phyloP scores from a whole-genome alignment of 2,113 vertebrate genomes.

The Corythaeola cristata region DNA sequence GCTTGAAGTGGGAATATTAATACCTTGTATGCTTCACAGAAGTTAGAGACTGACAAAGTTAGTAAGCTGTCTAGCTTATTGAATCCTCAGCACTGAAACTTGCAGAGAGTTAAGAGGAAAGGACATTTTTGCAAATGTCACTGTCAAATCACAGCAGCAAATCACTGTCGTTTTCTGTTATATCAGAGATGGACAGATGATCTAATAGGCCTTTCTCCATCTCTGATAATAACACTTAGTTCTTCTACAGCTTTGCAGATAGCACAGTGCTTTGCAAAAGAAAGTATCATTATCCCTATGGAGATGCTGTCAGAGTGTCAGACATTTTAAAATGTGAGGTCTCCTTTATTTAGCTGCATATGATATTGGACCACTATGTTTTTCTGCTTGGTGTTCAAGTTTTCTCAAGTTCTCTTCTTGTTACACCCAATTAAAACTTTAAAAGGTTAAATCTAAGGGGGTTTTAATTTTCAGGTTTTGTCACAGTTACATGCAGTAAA shows the following conservation, averaged over 20 bases:
- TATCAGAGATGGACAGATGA: conserved; percentile 3
- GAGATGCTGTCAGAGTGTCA: conserved; percentile 17
- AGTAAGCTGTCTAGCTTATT: not conserved
- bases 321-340: not conserved
- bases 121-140: conserved; percentile 7
- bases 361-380: not conserved
- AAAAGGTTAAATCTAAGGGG: not conserved
- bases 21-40: not conserved
- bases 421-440: not conserved
- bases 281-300: conserved; percentile 22
- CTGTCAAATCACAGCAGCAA: conserved; percentile 24
- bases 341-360: not conserved
- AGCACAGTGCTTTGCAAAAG: not conserved
- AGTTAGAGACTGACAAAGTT: not conserved
- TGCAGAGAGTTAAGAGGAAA: not conserved
- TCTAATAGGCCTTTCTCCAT: conserved; percentile 17
- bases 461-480: not conserved
- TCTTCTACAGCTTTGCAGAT: conserved; percentile 15
- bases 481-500: not conserved
- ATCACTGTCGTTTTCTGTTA: conserved; percentile 36
- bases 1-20: not conserved
- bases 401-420: not conserved
- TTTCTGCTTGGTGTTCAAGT: not conserved
- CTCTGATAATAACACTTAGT: not conserved
- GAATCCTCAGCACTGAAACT: not conserved